Percentiles rank a stretch among this genome's conserved stretches.
These are phyloP conservation scores for Andrena chrysosceles DNA, from an alignment of 2,888 invertebrate genomes.

Conservation along the genomic window DNA sequence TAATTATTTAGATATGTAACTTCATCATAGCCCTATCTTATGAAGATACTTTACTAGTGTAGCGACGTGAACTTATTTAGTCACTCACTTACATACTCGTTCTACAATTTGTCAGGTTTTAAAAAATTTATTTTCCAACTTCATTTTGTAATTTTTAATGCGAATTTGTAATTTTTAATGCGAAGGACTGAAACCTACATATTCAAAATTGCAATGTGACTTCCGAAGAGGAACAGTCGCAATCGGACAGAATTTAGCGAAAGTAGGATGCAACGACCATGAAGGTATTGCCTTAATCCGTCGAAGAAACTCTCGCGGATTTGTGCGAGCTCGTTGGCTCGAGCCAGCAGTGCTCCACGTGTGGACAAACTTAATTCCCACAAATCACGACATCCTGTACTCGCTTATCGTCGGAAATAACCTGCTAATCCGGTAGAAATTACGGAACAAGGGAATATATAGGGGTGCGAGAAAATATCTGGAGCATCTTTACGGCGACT, in stretches of 20 bases:
- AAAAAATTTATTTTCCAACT: too few relatives aligned
- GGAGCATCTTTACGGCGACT: not conserved
- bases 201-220: too few relatives aligned
- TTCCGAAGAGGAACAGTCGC: too few relatives aligned
- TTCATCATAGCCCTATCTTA: too few relatives aligned
- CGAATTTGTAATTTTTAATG: too few relatives aligned
- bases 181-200: too few relatives aligned
- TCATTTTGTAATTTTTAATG: too few relatives aligned
- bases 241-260: not conserved
- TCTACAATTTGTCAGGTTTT: too few relatives aligned
- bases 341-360: not conserved
- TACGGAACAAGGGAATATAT: slow-evolving; percentile 7
- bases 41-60: too few relatives aligned
- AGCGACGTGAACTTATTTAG: too few relatives aligned
- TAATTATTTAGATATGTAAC: too few relatives aligned
- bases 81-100: too few relatives aligned
- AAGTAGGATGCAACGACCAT: not conserved
- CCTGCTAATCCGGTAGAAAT: slow-evolving; percentile 27
- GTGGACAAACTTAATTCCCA: slow-evolving; percentile 6
- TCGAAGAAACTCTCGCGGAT: not conserved
- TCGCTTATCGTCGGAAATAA: slow-evolving; percentile 23
- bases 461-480: slow-evolving; percentile 19
- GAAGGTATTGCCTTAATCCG: not conserved
- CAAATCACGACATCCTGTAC: slow-evolving; percentile 12
- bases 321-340: not conserved